Evolutionary conservation across 2,888 invertebrate species (phyloP), one percentile per base, ranked within the genome.

Genomic region (Dorcus parallelipipedus): DNA sequence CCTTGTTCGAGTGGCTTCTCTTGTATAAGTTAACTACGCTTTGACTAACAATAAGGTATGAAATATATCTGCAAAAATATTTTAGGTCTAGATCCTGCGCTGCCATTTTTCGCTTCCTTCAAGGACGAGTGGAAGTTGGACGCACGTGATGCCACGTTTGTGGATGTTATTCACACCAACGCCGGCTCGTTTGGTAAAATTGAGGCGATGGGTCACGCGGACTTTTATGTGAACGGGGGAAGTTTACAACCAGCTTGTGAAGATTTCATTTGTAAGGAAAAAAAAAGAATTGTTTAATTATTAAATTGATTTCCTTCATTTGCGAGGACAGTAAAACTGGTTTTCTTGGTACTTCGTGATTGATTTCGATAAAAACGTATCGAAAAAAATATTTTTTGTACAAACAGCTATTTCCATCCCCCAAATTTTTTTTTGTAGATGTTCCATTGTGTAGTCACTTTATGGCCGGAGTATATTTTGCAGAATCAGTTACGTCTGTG

Each of bases 141-240:
- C 73, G 87, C 89, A 4, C 82, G 84, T 0, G 95, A 94, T 72
- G 95, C 95, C 0, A 81, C 84, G 65, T 88, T 94, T 68, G 94
- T 95, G 1, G 95, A 95, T 76, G 90, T 93, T 59, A 91, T 95
- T 68, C 95, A 95, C 73, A 93, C 95, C 0, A 93, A 45, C 74
- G 92, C 84, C 0, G 82, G 85, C 38, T 72, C 82, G 3, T 82
- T 84, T 64, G 86, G 86, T 0, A 82, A 84, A 68, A 71, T 83
- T 20, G 83, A 84, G 63, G 74, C 80, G 0, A 76, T 80, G 52
- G 87, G 86, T 0, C 84, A 86, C 66, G 80, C 82, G 0, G 87
- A 87, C 71, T 87, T 86, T 69, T 87, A 86, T 64, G 66, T 79
- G n/a, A 87, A 87, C 68, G 86, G 86, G 0, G 86, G 86, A 7